Conservation (phyloP, 2,797 vertebrate species). For the Brachyrhaphis roseni region DNA sequence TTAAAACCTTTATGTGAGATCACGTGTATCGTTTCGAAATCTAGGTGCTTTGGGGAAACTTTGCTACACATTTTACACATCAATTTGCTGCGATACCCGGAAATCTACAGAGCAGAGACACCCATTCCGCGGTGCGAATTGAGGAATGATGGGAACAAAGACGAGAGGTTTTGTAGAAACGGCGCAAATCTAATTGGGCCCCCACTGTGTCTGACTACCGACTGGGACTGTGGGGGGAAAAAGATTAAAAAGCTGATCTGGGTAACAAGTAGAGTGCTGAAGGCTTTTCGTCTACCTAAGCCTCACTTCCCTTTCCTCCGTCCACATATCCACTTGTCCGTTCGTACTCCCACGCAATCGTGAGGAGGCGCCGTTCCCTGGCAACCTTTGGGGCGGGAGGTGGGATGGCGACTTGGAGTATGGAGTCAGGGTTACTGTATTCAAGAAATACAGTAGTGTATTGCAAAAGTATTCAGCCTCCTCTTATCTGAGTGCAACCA, state of each 20-base stretch:
- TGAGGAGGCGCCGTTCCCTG: constrained; percentile 53
- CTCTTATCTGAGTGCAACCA: no score
- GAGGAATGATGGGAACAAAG: constrained; percentile 18
- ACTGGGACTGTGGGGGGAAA: neutral
- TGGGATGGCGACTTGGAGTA: neutral
- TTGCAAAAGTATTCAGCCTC: no score
- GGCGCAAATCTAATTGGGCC: constrained; percentile 44
- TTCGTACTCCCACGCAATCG: constrained; percentile 33
- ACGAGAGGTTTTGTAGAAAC: constrained; percentile 3
- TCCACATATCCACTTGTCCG: constrained; percentile 41
- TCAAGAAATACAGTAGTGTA: neutral
- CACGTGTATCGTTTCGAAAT: neutral
- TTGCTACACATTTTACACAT: neutral
- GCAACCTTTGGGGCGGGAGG: constrained; percentile 36
- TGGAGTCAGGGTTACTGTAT: constrained; percentile 12
- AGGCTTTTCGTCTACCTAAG: constrained; percentile 32
- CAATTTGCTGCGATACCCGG: no score
- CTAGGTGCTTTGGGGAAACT: neutral
- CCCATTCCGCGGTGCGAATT: constrained; percentile 4
- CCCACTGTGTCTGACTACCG: constrained; percentile 26
- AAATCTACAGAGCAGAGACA: neutral
- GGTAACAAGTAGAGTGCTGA: constrained; percentile 9
- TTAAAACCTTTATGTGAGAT: neutral
- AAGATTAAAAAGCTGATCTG: constrained; percentile 37
- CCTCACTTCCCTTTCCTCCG: constrained; percentile 27